Conservation (phyloP, 1,140 invertebrate species). For the Mactra quadrangularis region DNA sequence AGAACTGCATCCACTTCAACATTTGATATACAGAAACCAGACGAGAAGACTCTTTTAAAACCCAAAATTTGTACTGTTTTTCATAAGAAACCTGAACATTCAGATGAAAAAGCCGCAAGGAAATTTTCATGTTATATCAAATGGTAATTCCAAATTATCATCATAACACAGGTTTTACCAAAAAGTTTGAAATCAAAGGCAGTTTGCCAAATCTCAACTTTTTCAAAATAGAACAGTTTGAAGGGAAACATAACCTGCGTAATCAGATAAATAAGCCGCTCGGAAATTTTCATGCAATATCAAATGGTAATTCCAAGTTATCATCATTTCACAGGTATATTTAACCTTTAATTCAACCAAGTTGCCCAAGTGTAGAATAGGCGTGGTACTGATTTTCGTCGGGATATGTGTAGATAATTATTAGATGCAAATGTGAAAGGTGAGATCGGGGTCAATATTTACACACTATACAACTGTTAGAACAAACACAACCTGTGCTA, state of each 20-base stretch:
- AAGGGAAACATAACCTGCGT: not conserved
- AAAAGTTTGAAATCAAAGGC: not conserved
- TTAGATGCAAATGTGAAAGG: too few species aligned
- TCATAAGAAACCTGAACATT: not conserved
- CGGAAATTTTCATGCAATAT: conserved; percentile 1
- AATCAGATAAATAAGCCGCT: conserved; percentile 20
- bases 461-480: too few species aligned
- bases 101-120: conserved; percentile 18
- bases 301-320: conserved; percentile 14
- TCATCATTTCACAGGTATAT: conserved; percentile 7
- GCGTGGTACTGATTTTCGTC: too few species aligned
- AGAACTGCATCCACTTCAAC: too few species aligned
- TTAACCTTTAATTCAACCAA: too few species aligned
- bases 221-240: not conserved
- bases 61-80: not conserved
- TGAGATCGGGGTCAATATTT: too few species aligned
- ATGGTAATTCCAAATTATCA: conserved; percentile 42
- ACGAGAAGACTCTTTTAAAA: too few species aligned
- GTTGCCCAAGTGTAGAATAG: too few species aligned
- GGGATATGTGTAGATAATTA: too few species aligned
- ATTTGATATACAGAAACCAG: too few species aligned
- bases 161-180: not conserved
- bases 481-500: too few species aligned
- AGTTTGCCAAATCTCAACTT: not conserved
- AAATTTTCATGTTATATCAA: conserved; percentile 16